Evolutionary conservation across 2,113 vertebrate genomes (phyloP), one percentile per base, ranked within the genome.

Genomic region (Alexandromys fortis): DNA sequence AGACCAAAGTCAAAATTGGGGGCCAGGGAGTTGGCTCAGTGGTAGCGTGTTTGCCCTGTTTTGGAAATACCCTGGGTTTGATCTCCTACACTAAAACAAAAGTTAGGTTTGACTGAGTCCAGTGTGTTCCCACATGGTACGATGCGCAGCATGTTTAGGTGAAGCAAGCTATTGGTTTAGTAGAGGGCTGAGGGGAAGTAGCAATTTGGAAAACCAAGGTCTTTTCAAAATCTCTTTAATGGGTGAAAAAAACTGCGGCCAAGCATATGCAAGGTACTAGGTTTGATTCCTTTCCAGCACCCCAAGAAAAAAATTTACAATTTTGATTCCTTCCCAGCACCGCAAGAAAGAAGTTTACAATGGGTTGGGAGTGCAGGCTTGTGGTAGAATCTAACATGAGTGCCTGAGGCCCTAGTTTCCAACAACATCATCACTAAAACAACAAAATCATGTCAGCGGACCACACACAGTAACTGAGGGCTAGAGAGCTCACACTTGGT

Each of bases 211-310:
- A 92, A 96, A 72, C 19, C 33, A 19, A 67, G 21, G 45, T 82
- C 17, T 89, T 88, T 90, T 47, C 79, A 96, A 86, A 92, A 70
- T 90, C 19, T 58, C 49, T 78, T 85, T 35, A 95, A 58, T 58
- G 58, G 19, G 58, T 58, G 58, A 58, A 58, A 58, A 58, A 58
- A 58, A 82, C 2, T 24, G 42, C 93, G 19, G 45, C 58, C n/a
- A 30, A 73, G 2, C n/a, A 67, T n/a, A 70, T 35, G 47, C 45
- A 75, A 47, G 58, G 58, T 67, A 33, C 45, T 70, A 68, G 21
- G 33, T 52, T 52, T 70, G 21, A 70, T 16, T 70, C 45, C 45
- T 88, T 33, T 8, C 38, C 33, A 79, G n/a, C 19, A 58, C 21
- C 19, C 61, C 49, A 45, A 35, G 9, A 11, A 67, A 67, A 73